Evolutionary conservation across 2,113 vertebrate genomes (phyloP), one percentile per base, ranked within the genome.

Genomic region (Syrrhaptes paradoxus): DNA sequence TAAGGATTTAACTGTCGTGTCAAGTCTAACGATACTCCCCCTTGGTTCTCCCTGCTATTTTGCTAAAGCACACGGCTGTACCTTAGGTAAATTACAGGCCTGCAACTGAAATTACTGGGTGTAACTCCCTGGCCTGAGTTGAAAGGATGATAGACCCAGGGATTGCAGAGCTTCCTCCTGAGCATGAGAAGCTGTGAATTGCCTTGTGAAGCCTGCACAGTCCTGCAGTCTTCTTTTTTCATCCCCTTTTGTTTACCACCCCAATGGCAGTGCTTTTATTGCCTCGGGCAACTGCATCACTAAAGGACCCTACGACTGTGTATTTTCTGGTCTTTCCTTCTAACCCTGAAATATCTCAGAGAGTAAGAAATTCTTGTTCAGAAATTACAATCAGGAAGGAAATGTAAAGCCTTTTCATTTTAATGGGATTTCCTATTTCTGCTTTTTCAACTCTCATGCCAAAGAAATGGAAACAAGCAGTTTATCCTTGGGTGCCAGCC

Each of bases 51-150:
- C 36, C 20, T 55, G 87, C 16, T 17, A 2, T 73, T 87, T 58
- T 57, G 38, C 78, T 80, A 31, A 85, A 90, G 51, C 58, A 38
- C 38, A 29, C 0, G 5, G 80, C 76, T 2, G 1, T 34, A 85
- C 58, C 70, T 89, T 84, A 94, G 87, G 87, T 76, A 96, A 96
- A 95, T 96, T 83, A 95, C 54, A 95, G 78, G 58, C 63, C 67
- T 74, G 51, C 13, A 48, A 51, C 32, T 87, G 66, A 81, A 95
- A 93, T 94, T 82, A 80, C 59, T 83, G 91, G 93, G 90, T 94
- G 86, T 90, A 65, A 67, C 72, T 84, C 12, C 41, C 65, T 84
- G 91, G 86, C 73, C 57, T 31, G 89, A 55, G 61, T 84, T 93
- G 46, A 95, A 97, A 92, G 86, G 45, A 67, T 54, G 67, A 57